Base-by-base conservation (phyloP, 1,140 invertebrate genomes). In the Leptinotarsa undecemlineata region DNA sequence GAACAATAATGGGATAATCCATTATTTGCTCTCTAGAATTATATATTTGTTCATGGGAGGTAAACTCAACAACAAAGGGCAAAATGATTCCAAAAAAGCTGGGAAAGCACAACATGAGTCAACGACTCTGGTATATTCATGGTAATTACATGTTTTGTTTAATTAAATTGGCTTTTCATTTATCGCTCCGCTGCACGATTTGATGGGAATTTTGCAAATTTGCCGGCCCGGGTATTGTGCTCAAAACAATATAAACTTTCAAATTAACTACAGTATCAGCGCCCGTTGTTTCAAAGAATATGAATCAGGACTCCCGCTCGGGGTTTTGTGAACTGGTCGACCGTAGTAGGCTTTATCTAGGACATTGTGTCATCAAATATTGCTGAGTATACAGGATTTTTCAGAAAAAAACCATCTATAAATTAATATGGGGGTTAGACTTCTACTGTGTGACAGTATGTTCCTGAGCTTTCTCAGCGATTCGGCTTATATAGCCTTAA, bases 101-200 rank as follows among this genome's bases (percentile, higher is more conserved):
- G 33, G 33, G 1, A 42, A 42, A 42, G 33, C 33, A 42, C 33
- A 42, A 42, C 33, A 42, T 42, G 62, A 62, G 33, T 69, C 42
- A 67, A 66, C 57, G 26, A 20, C 20, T 48, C 67, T 19, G 68
- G 42, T 47, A 20, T 48, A 69, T 69, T 69, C 68, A 26, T 48
- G 68, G 76, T 80, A 80, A 80, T 80, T 77, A 80, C 76, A 51
- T 74, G 77, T 78, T 79, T 79, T 79, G 78, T 80, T 80, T 80
- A 80, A 80, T 80, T 80, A 79, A 80, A 80, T 80, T 78, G 79
- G 77, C 77, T 79, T 80, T 80, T 80, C 79, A 80, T 80, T 80
- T 80, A 77, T 76, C 72, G 77, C 72, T 79, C 67, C 73, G 79
- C 71, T 76, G 79, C 74, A 63, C 74, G 71, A 74, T 79, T 74